Base-by-base conservation (phyloP, 2,797 vertebrate species). In the Pampus argenteus region DNA sequence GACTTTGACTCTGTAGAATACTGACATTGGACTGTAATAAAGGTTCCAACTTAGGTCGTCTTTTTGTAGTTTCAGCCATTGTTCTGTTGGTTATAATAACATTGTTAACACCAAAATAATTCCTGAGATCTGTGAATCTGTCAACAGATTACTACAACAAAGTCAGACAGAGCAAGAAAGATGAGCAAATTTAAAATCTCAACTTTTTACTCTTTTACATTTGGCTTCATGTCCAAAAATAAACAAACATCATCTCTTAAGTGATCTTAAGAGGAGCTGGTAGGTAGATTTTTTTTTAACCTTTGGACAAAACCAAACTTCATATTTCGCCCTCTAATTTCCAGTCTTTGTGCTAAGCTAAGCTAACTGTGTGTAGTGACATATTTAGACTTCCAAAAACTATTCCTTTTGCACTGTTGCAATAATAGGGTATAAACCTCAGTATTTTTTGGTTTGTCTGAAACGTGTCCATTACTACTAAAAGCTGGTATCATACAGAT, bases 151-250 rank as follows among this genome's bases (percentile, higher is more conserved):
- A 51, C 36, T 36, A 47, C 61, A 71, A 52, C 56, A 42, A 60
- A 42, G 59, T 69, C 47, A 71, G 63, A 70, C 76, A 70, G 48
- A 22, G 25, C 28, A 67, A 64, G 74, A 74, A 62, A 54, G 67
- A 78, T 44, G 34, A 20, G 36, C n/a, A n/a, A n/a, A n/a, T 63
- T 9, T 29, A 28, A 74, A 73, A 59, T 28, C 15, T 56, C 25
- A 15, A 29, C 6, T 22, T 70, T 40, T 20, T 4, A 1, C 15
- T 42, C 10, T 36, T 52, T 47, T 47, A 28, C 17, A 22, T n/a
- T 55, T 28, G 8, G 5, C 13, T 50, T 50, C 44, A 17, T 62
- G 58, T 40, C 38, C 31, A 2, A 51, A 40, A 25, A 31, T 8
- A 34, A 36, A 34, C 10, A 52, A 50, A 52, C 1, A 3, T 47